Evolutionary conservation across 2,888 invertebrate species (phyloP).

Genomic region (Villa cingulata): DNA sequence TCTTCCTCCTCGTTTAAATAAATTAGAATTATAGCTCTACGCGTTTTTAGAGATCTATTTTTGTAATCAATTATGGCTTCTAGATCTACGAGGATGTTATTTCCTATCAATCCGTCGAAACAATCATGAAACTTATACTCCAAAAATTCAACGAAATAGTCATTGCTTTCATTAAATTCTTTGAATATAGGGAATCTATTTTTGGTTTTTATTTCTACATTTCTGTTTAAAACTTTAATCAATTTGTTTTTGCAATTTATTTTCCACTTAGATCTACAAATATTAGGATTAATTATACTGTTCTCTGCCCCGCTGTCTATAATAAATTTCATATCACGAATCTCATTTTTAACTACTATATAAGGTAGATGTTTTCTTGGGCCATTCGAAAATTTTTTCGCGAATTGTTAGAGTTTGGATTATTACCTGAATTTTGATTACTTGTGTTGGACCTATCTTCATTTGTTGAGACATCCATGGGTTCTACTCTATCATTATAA

Average conservation of each 20-base stretch:
- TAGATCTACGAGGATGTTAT: constrained; percentile 2
- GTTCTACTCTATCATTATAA: not conserved
- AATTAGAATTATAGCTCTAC: not conserved
- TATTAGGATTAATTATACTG: constrained; percentile 4
- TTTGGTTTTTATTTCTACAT: not conserved
- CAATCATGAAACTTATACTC: constrained; percentile 2
- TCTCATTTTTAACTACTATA: constrained; percentile 1
- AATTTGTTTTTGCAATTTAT: constrained; percentile 1
- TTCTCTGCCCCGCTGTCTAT: constrained; percentile 5
- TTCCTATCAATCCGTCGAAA: constrained; percentile 7
- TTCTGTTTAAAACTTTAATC: not conserved
- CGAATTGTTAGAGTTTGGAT: too few relatives aligned
- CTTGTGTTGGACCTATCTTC: not conserved
- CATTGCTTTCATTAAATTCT: not conserved
- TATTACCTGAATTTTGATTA: too few relatives aligned
- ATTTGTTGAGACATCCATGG: not conserved
- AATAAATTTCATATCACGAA: constrained; percentile 1
- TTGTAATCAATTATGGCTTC: not conserved
- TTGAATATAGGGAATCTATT: constrained; percentile 3
- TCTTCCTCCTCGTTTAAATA: not conserved
- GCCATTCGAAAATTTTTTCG: not conserved
- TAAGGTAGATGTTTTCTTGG: constrained; percentile 4
- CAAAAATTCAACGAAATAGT: constrained; percentile 2
- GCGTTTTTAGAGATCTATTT: not conserved
- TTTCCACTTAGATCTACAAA: constrained; percentile 4